Percentiles rank a stretch among this genome's conserved stretches.
phyloP scores from a whole-genome alignment of 2,113 vertebrate species.

The Equus quagga region DNA sequence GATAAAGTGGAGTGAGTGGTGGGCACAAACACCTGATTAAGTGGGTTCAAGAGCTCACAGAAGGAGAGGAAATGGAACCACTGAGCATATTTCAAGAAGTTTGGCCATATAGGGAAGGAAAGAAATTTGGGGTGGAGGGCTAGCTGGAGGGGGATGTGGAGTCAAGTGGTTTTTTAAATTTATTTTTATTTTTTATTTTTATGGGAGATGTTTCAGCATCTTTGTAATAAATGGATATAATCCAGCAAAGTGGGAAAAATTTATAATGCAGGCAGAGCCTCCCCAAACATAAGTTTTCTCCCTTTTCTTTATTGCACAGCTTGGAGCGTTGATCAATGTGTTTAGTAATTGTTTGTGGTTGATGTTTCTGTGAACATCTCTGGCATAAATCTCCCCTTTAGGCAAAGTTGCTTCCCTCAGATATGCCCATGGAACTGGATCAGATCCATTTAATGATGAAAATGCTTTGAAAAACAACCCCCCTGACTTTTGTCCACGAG shows the following conservation, averaged over 20 bases:
- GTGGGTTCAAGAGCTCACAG: neutral
- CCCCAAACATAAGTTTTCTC: constrained; percentile 16
- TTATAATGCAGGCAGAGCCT: neutral
- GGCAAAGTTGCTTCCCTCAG: constrained; percentile 71
- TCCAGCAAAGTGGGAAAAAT: neutral
- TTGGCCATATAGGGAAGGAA: neutral
- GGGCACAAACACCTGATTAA: no score
- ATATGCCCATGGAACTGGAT: constrained; percentile 59
- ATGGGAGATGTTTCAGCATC: neutral
- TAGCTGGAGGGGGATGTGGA: neutral
- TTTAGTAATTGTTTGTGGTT: constrained; percentile 71
- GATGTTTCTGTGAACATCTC: constrained; percentile 61
- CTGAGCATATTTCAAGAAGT: neutral
- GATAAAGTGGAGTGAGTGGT: neutral
- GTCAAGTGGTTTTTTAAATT: neutral
- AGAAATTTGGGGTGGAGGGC: neutral
- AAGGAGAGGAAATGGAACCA: neutral
- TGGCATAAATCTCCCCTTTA: constrained; percentile 75
- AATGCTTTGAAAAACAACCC: constrained; percentile 62
- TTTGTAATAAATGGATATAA: neutral
- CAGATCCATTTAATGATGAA: constrained; percentile 74
- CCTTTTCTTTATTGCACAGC: constrained; percentile 21
- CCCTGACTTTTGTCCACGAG: constrained; percentile 44
- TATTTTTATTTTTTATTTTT: neutral
- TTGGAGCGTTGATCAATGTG: constrained; percentile 65